Base-by-base conservation (phyloP, 1,140 invertebrate genomes). In the Drosophila yakuba region DNA sequence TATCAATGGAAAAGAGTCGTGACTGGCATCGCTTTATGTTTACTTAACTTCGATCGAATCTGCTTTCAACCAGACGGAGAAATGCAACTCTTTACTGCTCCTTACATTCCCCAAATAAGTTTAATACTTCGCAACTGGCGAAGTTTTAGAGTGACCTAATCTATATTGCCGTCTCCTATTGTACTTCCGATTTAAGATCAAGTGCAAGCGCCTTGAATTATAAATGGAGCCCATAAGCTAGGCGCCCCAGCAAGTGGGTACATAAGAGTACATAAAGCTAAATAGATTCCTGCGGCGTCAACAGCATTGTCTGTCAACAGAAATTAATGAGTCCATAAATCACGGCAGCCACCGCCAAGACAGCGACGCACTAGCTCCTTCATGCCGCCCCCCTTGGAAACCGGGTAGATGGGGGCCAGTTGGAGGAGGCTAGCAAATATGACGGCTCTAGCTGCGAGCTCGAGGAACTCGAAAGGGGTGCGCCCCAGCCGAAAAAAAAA, bases 251-350 rank as follows among this genome's bases (percentile, higher is more conserved):
- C 52, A 41, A 60, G 72, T 67, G 81, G 66, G 57, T 20, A 20
- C 74, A 89, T 89, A 69, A 80, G 72, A 74, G 77, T 63, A 90
- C 84, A 89, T 89, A 89, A 89, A 89, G 83, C 74, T 78, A 88
- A 91, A 91, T 91, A 91, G 88, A 89, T 88, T 77, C 82, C 73
- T 89, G 76, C 67, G 76, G 83, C 90, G 90, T 80, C 83, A 91
- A 91, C 90, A 91, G 83, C 86, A 89, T 90, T 88, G 90, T 91
- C 90, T 91, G 90, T 91, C 90, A 91, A 91, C 90, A 90, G 83
- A 91, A 91, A 91, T 91, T 91, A 91, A 91, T 91, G 90, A 83
- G 86, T 89, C 67, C 90, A 91, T 91, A 91, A 91, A 91, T 91
- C 90, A 91, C 74, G 64, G 51, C 74, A 85, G 77, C 59, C 76